Conservation (phyloP, 2,888 invertebrate species). For the Suillia variegata region DNA sequence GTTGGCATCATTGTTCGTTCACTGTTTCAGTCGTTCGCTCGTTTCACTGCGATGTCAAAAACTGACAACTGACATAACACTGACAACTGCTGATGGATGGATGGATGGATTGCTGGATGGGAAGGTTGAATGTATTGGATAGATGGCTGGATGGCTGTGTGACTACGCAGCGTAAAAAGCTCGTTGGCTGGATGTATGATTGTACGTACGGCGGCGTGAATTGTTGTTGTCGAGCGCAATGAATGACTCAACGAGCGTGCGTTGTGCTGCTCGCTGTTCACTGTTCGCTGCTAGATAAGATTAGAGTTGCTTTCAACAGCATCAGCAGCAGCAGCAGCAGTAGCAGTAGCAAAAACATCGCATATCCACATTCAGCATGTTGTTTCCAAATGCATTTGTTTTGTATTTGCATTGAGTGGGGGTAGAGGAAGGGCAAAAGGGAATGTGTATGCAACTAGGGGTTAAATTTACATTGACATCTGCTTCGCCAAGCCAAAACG, state of each 20-base stretch:
- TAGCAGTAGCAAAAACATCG: too few species aligned
- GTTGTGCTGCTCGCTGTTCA: background rate
- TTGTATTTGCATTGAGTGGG: background rate
- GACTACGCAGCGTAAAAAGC: too few species aligned
- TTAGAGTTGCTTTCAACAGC: background rate
- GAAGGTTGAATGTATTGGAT: too few species aligned
- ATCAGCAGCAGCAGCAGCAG: too few species aligned
- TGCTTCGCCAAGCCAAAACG: background rate
- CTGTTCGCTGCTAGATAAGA: background rate
- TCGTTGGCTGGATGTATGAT: too few species aligned
- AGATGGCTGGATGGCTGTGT: too few species aligned
- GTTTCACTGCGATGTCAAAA: background rate
- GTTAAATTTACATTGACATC: background rate
- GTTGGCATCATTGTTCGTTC: background rate
- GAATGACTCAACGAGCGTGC: background rate
- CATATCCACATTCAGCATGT: too few species aligned
- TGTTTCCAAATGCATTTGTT: background rate
- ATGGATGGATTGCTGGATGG: too few species aligned
- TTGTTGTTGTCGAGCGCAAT: background rate
- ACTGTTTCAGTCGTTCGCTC: too few species aligned
- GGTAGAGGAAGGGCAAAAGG: background rate
- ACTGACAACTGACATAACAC: conserved; percentile 2
- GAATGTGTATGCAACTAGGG: background rate
- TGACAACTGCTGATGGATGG: conserved; percentile 5
- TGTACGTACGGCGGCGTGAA: too few species aligned